Percentiles rank a stretch among this genome's conserved stretches.
Conservation (phyloP, 30 jellyfish, hydroid and myxozoan genomes). For the Aurelia aurita complex sp. Pacific region DNA sequence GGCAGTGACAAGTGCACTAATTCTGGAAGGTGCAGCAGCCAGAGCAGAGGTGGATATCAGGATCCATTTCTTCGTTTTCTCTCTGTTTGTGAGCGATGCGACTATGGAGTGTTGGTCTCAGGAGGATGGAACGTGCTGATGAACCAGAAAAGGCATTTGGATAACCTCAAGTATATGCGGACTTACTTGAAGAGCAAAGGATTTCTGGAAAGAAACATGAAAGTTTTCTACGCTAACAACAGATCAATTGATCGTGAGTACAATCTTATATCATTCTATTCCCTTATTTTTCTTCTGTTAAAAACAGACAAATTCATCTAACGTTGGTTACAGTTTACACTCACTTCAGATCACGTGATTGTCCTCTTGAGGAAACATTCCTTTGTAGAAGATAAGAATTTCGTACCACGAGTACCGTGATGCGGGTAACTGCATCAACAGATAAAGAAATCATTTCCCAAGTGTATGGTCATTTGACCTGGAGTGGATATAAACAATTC, state of each 20-base stretch:
- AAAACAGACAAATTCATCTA: too few species aligned
- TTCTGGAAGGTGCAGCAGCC: slow-evolving; percentile 79
- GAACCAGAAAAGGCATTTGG: slow-evolving; percentile 84
- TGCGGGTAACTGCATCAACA: too few species aligned
- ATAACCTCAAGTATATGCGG: slow-evolving; percentile 78
- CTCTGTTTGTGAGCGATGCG: slow-evolving; percentile 81
- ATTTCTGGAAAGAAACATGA: slow-evolving; percentile 77
- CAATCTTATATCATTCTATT: neutral
- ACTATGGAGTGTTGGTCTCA: slow-evolving; percentile 79
- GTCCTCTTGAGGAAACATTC: too few species aligned
- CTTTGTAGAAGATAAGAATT: too few species aligned
- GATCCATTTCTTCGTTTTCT: slow-evolving; percentile 39
- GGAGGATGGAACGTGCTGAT: slow-evolving; percentile 94
- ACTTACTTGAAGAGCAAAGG: slow-evolving; percentile 76
- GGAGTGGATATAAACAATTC: too few species aligned
- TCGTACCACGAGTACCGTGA: too few species aligned
- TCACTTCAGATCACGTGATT: too few species aligned
- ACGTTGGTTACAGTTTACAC: too few species aligned
- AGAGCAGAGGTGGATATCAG: slow-evolving; percentile 19
- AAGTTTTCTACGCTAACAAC: slow-evolving; percentile 90
- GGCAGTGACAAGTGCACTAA: slow-evolving; percentile 73
- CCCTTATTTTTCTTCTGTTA: neutral
- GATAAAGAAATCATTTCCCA: too few species aligned
- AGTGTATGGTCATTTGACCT: too few species aligned
- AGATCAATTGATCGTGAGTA: slow-evolving; percentile 95